Percentiles rank a stretch among this genome's conserved stretches.
Evolutionary conservation across 2,888 invertebrate genomes (phyloP).

Genomic region (Drosophila pseudotalamancana): DNA sequence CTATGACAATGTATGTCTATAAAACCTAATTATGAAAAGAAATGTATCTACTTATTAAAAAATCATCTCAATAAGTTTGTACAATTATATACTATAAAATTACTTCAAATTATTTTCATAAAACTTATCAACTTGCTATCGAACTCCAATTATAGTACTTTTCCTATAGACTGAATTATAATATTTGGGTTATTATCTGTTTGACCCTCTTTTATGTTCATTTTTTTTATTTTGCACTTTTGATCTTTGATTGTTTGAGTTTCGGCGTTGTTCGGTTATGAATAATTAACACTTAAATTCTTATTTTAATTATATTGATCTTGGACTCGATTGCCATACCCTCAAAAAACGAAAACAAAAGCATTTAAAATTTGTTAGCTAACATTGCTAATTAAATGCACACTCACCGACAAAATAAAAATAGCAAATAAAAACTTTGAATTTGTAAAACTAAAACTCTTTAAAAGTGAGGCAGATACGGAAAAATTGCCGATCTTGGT

Average conservation of each 20-base stretch:
- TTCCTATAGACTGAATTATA: background rate
- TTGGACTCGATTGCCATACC: conserved; percentile 29
- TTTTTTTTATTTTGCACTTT: conserved; percentile 2
- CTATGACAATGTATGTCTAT: no score
- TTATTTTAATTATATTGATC: background rate
- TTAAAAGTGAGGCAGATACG: conserved; percentile 52
- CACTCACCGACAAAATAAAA: conserved; percentile 60
- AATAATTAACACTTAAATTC: conserved; percentile 20
- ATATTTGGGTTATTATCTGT: conserved; percentile 5
- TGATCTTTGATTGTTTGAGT: conserved; percentile 18
- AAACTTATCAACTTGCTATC: background rate
- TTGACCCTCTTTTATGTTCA: conserved; percentile 9
- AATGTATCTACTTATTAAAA: no score
- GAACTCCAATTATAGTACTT: background rate
- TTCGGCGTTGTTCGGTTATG: conserved; percentile 29
- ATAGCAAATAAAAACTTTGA: conserved; percentile 27
- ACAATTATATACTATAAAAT: no score
- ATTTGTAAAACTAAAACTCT: conserved; percentile 43
- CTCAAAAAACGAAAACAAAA: conserved; percentile 36
- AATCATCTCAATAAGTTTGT: no score
- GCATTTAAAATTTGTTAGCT: conserved; percentile 46
- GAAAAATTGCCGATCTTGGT: conserved; percentile 65
- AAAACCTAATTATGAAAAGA: no score
- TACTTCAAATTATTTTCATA: background rate
- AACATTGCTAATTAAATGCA: conserved; percentile 67